Conservation (phyloP, 2,888 invertebrate species). For the Megaustenia siamemsis region DNA sequence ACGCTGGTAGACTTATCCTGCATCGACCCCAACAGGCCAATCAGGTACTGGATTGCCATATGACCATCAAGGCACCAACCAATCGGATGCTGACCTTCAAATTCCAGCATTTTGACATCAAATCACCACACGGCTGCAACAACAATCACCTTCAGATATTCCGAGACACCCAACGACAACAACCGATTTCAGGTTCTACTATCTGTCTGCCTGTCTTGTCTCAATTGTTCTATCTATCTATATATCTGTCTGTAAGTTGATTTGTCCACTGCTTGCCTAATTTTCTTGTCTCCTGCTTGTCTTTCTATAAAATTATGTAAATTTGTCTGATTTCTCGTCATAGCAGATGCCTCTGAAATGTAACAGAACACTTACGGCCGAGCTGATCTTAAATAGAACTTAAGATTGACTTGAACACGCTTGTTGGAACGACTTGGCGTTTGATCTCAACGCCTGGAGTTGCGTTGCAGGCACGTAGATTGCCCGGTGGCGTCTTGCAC, state of each 20-base stretch:
- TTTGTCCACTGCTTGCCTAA: too few species aligned
- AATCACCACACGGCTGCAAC: conserved; percentile 56
- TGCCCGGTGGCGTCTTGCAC: too few species aligned
- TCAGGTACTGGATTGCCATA: conserved; percentile 50
- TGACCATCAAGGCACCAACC: conserved; percentile 54
- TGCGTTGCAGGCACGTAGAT: too few species aligned
- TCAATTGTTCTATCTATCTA: not conserved
- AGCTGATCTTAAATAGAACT: too few species aligned
- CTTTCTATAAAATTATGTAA: too few species aligned
- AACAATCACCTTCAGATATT: conserved; percentile 55
- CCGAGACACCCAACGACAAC: conserved; percentile 39
- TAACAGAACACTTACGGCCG: too few species aligned
- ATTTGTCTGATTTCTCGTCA: too few species aligned
- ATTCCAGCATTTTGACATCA: conserved; percentile 56
- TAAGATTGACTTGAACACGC: too few species aligned
- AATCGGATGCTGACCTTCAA: conserved; percentile 54
- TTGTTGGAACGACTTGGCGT: too few species aligned
- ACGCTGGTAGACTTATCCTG: conserved; percentile 49
- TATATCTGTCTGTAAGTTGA: not conserved
- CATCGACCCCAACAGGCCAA: conserved; percentile 27
- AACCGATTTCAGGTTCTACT: conserved; percentile 49
- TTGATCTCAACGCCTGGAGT: too few species aligned
- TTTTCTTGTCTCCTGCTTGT: too few species aligned
- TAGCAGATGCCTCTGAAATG: too few species aligned
- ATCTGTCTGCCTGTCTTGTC: not conserved